Evolutionary conservation across 2,888 invertebrate genomes (phyloP).

Genomic region (Sminthurides aquaticus): DNA sequence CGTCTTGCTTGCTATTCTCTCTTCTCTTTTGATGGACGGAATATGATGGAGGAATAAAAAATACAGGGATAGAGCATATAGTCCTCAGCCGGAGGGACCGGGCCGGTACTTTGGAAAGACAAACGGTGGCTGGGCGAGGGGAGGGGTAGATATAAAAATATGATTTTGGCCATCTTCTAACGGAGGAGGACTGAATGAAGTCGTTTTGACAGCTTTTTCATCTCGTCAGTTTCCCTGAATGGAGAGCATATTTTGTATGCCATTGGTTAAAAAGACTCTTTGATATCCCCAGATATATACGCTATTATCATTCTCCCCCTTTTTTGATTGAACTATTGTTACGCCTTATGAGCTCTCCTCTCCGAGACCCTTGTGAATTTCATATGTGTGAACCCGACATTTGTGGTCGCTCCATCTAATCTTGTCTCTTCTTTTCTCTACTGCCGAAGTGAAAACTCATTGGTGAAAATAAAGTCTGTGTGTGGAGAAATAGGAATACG

Average conservation of each 20-base stretch:
- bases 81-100: too few species aligned
- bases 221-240: slow-evolving; percentile 31
- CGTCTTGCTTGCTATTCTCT: too few species aligned
- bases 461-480: too few species aligned
- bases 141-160: slow-evolving; percentile 12
- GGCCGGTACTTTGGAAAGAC: too few species aligned
- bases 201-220: slow-evolving; percentile 42
- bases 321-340: slow-evolving; percentile 35
- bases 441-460: too few species aligned
- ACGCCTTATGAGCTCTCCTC: slow-evolving; percentile 17
- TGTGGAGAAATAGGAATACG: too few species aligned
- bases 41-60: too few species aligned
- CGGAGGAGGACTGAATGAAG: slow-evolving; percentile 30
- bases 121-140: background rate
- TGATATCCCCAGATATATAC: slow-evolving; percentile 26
- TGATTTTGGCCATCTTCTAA: slow-evolving; percentile 16
- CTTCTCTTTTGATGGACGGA: too few species aligned
- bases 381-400: slow-evolving; percentile 16
- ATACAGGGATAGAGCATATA: too few species aligned
- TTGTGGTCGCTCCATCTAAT: slow-evolving; percentile 37
- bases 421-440: slow-evolving; percentile 21
- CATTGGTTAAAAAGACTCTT: slow-evolving; percentile 36
- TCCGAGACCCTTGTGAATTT: slow-evolving; percentile 38
- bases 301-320: slow-evolving; percentile 33
- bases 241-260: slow-evolving; percentile 35